A percentile compares a stretch with the other conserved stretches of the same genome.
Conservation (phyloP, 2,888 invertebrate genomes). For the Platycnemis pennipes region DNA sequence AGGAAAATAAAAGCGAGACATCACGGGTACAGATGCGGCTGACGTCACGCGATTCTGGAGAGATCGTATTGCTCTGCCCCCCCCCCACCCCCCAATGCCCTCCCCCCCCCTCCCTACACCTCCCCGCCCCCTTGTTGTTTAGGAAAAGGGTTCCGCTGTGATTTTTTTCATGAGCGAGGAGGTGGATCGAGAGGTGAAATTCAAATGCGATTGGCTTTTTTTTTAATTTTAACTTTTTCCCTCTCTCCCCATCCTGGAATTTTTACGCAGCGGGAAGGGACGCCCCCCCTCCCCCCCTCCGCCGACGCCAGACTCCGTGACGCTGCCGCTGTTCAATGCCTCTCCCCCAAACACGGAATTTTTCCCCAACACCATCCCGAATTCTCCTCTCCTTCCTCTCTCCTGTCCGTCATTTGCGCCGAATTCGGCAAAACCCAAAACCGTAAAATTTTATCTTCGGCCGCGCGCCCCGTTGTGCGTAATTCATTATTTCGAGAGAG, state of each 20-base stretch:
- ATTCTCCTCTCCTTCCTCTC: not conserved
- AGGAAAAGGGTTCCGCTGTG: slow-evolving; percentile 6
- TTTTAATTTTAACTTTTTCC: slow-evolving; percentile 7
- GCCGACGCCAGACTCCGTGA: not conserved
- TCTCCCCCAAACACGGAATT: not conserved
- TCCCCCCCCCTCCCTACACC: not conserved
- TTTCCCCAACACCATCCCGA: not conserved
- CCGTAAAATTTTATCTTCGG: not conserved
- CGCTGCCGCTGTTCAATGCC: not conserved
- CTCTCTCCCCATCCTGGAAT: not conserved
- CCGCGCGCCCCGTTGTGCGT: not conserved
- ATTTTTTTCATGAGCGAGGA: slow-evolving; percentile 33
- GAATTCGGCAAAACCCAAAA: not conserved
- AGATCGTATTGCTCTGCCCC: not conserved
- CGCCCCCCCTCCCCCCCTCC: not conserved
- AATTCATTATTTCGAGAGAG: too few relatives aligned
- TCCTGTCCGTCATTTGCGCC: not conserved
- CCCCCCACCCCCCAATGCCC: not conserved
- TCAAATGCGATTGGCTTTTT: slow-evolving; percentile 47
- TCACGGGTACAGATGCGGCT: slow-evolving; percentile 12
- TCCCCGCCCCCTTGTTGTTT: not conserved
- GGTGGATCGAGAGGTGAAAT: slow-evolving; percentile 42
- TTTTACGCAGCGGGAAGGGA: slow-evolving; percentile 20
- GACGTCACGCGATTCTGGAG: slow-evolving; percentile 27
- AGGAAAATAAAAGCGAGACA: slow-evolving; percentile 35